phyloP scores from a whole-genome alignment of 1,140 invertebrate species.

The Calycopis cecrops region DNA sequence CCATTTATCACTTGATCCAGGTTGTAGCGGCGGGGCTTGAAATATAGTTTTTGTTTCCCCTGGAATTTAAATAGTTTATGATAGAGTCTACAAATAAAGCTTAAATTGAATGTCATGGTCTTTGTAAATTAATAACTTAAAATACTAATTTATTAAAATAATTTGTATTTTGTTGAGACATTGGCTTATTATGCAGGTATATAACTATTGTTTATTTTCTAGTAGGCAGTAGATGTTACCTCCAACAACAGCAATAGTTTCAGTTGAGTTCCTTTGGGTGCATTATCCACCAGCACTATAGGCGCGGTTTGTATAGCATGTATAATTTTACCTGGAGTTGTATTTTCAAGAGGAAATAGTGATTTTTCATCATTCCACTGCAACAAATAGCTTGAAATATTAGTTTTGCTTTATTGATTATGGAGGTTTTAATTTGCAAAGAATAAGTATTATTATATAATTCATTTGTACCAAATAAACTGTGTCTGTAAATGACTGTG shows the following conservation, averaged over 20 bases:
- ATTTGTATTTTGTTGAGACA: too few relatives aligned
- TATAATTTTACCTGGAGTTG: slow-evolving; percentile 82
- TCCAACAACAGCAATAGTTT: slow-evolving; percentile 88
- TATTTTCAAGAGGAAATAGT: slow-evolving; percentile 79
- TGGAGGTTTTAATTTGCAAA: neutral
- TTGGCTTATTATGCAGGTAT: too few relatives aligned
- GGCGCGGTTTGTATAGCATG: slow-evolving; percentile 80
- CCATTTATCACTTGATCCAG: slow-evolving; percentile 85
- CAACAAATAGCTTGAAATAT: slow-evolving; percentile 27
- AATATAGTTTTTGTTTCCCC: slow-evolving; percentile 86
- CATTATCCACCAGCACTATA: slow-evolving; percentile 85
- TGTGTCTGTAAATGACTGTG: slow-evolving; percentile 9
- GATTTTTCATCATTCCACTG: slow-evolving; percentile 83
- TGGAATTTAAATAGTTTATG: slow-evolving; percentile 47
- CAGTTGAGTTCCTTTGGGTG: slow-evolving; percentile 90
- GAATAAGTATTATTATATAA: slow-evolving; percentile 4
- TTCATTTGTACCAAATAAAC: neutral
- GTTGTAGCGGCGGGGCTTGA: slow-evolving; percentile 94
- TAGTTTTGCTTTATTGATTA: too few relatives aligned
- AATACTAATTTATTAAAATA: too few relatives aligned
- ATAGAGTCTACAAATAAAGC: too few relatives aligned
- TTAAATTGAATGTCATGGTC: too few relatives aligned
- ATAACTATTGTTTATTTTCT: slow-evolving; percentile 14
- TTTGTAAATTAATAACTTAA: too few relatives aligned
- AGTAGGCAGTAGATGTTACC: slow-evolving; percentile 45